Base-by-base conservation (phyloP, 2,888 invertebrate species). In the Oscheius sp. region DNA sequence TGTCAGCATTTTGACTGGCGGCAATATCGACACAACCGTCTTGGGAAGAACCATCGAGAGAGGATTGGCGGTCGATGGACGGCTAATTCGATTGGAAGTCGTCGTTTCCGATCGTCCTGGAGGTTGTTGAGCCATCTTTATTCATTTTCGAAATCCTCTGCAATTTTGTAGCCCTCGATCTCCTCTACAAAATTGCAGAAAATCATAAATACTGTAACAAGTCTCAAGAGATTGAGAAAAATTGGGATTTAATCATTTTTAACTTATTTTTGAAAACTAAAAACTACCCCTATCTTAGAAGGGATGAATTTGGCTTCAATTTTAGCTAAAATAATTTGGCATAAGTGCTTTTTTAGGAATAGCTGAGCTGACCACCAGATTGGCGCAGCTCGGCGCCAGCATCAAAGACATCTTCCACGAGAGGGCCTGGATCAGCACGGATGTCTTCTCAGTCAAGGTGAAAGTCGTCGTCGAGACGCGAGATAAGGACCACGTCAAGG, bases 371-470 rank as follows among this genome's bases (percentile, higher is more conserved):
- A 87, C 89, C 5, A 86, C 86, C 31, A 76, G 87, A n/a, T 84
- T 90, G 31, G 86, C 88, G 3, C 83, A 86, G 45, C 72, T 87
- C 20, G 89, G 89, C 42, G 89, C 84, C 6, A 88, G 89, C 42
- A 93, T 96, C 75, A 96, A 96, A 88, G 96, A 96, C 86, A 94
- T 96, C 70, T 92, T 94, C 88, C 96, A 96, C 87, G 96, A 96
- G 87, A 90, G 96, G 65, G 95, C 96, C 1, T 96, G 95, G 95
- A 91, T 96, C 15, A 91, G 91, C 70, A 91, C 92, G 1, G 95
- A 96, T 87, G 92, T 96, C 55, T 95, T 94, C 87, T 91, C 91
- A 10, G 87, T 87, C 0, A 74, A 74, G 61, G 75, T 76, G 12
- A 76, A 93, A 88, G 93, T 94, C 15, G 92, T 95, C 0, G 93